Percentiles rank a stretch among this genome's conserved stretches.
phyloP scores from a whole-genome alignment of 2,797 vertebrate species.

The Melanogrammus aeglefinus region DNA sequence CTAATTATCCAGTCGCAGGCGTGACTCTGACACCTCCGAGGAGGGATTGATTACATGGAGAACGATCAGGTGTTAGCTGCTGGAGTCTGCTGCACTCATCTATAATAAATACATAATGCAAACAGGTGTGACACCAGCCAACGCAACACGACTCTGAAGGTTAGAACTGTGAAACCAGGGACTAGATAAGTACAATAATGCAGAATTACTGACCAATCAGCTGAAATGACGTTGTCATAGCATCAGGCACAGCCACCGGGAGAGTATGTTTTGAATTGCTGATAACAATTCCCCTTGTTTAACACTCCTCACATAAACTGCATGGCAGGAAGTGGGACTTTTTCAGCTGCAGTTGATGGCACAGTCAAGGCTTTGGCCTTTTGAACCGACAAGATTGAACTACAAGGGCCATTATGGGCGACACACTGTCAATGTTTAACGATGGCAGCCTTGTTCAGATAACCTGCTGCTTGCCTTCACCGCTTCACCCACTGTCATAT shows the following conservation, averaged over 20 bases:
- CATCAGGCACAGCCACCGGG: slow-evolving; percentile 12
- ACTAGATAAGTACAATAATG: background rate
- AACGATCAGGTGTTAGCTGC: slow-evolving; percentile 51
- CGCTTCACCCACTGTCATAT: too few relatives aligned
- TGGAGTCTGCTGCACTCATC: slow-evolving; percentile 30
- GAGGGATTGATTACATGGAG: slow-evolving; percentile 51
- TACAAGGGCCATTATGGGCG: too few relatives aligned
- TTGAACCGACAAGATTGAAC: too few relatives aligned
- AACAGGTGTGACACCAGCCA: background rate
- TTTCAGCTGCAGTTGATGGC: too few relatives aligned
- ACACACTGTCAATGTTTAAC: background rate
- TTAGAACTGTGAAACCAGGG: background rate
- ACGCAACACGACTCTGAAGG: background rate
- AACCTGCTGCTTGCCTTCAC: slow-evolving; percentile 1
- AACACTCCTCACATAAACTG: too few relatives aligned
- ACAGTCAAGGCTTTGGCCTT: too few relatives aligned
- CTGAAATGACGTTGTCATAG: background rate
- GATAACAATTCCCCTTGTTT: too few relatives aligned
- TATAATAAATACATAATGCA: slow-evolving; percentile 19
- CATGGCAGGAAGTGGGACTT: too few relatives aligned
- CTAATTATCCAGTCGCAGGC: slow-evolving; percentile 48
- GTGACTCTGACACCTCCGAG: slow-evolving; percentile 57
- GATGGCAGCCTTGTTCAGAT: background rate
- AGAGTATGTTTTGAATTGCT: background rate
- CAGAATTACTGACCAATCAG: background rate